Evolutionary conservation across 2,888 invertebrate genomes (phyloP).

Genomic region (Incurvaria masculella): DNA sequence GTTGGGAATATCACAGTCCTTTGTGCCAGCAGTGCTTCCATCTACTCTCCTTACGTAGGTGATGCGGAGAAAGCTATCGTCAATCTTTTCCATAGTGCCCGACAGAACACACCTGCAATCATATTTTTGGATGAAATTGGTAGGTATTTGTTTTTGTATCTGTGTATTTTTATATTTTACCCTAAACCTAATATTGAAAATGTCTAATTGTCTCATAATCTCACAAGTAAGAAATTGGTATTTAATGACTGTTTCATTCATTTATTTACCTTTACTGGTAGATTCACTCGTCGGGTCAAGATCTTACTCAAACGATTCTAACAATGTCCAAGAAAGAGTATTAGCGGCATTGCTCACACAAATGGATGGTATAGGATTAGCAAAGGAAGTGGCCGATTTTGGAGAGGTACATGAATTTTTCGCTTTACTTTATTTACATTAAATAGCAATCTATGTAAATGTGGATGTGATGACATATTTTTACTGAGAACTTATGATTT

Average conservation of each 20-base stretch:
- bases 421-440: too few relatives aligned
- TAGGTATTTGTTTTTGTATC: too few relatives aligned
- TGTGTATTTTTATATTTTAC: too few relatives aligned
- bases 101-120: slow-evolving; percentile 57
- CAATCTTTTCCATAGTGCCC: slow-evolving; percentile 57
- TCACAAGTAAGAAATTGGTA: too few relatives aligned
- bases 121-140: slow-evolving; percentile 65
- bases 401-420: too few relatives aligned
- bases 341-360: slow-evolving; percentile 61
- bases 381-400: slow-evolving; percentile 8
- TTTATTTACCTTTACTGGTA: too few relatives aligned
- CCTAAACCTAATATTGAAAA: too few relatives aligned
- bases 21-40: slow-evolving; percentile 57
- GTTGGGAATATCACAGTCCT: slow-evolving; percentile 52
- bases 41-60: slow-evolving; percentile 64
- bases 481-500: too few relatives aligned
- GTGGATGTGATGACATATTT: too few relatives aligned
- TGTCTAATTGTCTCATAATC: too few relatives aligned
- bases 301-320: slow-evolving; percentile 20
- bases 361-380: slow-evolving; percentile 60
- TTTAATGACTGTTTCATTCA: too few relatives aligned
- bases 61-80: slow-evolving; percentile 59
- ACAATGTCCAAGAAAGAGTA: slow-evolving; percentile 55
- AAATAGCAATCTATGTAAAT: too few relatives aligned
- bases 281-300: slow-evolving; percentile 48